phyloP scores from a whole-genome alignment of 2,888 invertebrate species.

The Acrocera orbiculus region DNA sequence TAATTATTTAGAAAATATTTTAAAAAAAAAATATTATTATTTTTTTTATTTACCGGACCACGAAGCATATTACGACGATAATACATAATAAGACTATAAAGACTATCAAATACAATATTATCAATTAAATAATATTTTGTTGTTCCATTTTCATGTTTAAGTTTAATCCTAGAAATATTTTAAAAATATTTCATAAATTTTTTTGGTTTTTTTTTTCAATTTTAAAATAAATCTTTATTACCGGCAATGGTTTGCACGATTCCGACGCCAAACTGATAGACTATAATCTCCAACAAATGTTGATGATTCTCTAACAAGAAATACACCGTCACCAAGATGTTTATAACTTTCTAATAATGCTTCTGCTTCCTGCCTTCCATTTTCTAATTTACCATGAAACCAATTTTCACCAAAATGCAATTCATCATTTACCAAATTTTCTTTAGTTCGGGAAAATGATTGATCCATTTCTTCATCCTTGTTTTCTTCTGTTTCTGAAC shows the following conservation, averaged over 20 bases:
- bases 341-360: conserved; percentile 48
- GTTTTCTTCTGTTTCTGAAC: conserved; percentile 36
- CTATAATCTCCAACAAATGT: conserved; percentile 95
- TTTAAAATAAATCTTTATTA: neutral
- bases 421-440: conserved; percentile 66
- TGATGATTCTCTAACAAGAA: conserved; percentile 82
- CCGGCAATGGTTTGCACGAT: conserved; percentile 72
- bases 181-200: neutral
- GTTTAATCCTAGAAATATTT: conserved; percentile 46
- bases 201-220: neutral
- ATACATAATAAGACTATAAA: conserved; percentile 79
- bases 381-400: conserved; percentile 78
- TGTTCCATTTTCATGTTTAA: conserved; percentile 73
- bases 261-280: conserved; percentile 82
- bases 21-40: neutral
- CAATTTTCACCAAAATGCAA: conserved; percentile 83
- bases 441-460: conserved; percentile 36
- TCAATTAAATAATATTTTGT: conserved; percentile 85
- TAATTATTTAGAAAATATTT: neutral
- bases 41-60: conserved; percentile 43
- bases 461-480: conserved; percentile 40
- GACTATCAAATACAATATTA: conserved; percentile 71
- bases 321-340: conserved; percentile 77
- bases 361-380: conserved; percentile 65
- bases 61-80: conserved; percentile 73